Conservation (phyloP, 30 jellyfish, hydroid and myxozoan genomes). For the Hydractinia echinata region DNA sequence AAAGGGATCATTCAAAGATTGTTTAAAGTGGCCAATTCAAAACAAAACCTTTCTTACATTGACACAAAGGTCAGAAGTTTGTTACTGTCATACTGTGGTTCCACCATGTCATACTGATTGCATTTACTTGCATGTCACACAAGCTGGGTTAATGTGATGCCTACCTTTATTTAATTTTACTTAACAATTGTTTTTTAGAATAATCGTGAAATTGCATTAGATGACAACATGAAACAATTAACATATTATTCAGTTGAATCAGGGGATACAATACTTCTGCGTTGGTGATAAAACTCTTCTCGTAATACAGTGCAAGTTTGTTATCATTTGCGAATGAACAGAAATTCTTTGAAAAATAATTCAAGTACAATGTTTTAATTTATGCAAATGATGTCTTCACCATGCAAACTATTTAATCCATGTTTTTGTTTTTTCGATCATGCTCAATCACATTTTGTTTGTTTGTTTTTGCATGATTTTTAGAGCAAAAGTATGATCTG, state of each 20-base stretch:
- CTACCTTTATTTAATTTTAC: background rate
- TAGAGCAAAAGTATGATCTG: too few species aligned
- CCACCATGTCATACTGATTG: background rate
- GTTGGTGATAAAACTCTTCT: constrained; percentile 26
- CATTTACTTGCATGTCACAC: background rate
- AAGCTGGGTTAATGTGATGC: background rate
- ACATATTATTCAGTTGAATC: constrained; percentile 46
- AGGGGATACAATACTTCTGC: constrained; percentile 48
- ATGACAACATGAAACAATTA: constrained; percentile 57
- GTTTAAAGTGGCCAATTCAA: constrained; percentile 32
- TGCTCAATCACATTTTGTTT: too few species aligned
- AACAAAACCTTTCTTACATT: constrained; percentile 51
- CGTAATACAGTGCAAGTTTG: too few species aligned
- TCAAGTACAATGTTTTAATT: too few species aligned
- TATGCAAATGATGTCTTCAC: too few species aligned
- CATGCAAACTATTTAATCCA: too few species aligned
- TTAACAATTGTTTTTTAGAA: background rate
- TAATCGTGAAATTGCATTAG: constrained; percentile 37
- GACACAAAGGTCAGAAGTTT: constrained; percentile 50
- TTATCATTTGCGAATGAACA: background rate
- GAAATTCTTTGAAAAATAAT: too few species aligned
- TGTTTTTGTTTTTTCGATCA: too few species aligned
- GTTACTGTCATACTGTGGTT: too few species aligned
- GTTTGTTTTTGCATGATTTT: too few species aligned
- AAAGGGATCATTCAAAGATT: constrained; percentile 57